Evolutionary conservation across 2,888 invertebrate genomes (phyloP), one percentile per base, ranked within the genome.

Genomic region (Lypha dubia): DNA sequence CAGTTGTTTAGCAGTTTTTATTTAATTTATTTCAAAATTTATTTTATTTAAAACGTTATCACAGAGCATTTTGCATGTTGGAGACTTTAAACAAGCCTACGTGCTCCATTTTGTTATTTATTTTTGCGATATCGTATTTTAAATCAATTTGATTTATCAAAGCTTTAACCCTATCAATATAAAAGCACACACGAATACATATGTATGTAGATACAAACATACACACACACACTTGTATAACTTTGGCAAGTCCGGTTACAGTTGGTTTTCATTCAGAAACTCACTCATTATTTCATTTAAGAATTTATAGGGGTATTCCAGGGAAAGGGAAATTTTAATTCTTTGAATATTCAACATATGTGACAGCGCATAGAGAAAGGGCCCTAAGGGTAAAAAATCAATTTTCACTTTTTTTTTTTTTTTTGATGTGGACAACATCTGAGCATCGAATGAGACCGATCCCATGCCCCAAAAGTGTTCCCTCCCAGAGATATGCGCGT

Each of bases 71-170:
- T 53, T 58, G 41, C 60, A 65, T 73, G 46, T 65, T 65, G 79
- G 65, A 49, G 63, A 71, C 49, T 58, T 49, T 11, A 58, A 38
- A 6, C 3, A 73, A 83, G 71, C 83, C 83, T 75, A 83, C 83
- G 77, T 83, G 79, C 58, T 73, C 46, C 65, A 73, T 73, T 65
- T 65, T 13, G 58, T 65, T 49, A 24, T 65, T 65, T 35, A 3
- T 38, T 38, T 38, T 38, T 38, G 2, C 20, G 11, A 49, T 67
- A 44, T 58, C 17, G 62, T 24, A 17, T 63, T 63, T 53, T 20
- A 24, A 65, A 75, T 56, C 56, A 58, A 46, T 56, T 73, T 79
- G 22, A 49, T 38, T 74, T 65, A 75, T 38, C 67, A 46, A n/a
- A 67, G 67, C 17, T 49, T 65, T 49, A 77, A 83, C 75, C 79